These are phyloP conservation scores for Zaprionus taronus DNA, from an alignment of 1,140 invertebrate species.

Conservation along the genomic window DNA sequence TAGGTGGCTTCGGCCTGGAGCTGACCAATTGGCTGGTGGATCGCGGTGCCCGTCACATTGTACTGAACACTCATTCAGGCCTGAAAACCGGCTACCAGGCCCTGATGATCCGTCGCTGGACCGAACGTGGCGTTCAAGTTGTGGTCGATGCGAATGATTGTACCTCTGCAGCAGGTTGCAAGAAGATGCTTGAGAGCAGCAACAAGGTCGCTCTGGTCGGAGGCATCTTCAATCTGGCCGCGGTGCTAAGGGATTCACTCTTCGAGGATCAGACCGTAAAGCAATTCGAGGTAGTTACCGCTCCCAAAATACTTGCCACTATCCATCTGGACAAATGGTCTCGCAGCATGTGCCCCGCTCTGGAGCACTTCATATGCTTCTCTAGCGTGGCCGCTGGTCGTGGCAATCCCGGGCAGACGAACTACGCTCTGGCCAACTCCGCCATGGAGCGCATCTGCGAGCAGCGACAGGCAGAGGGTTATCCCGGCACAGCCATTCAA, in stretches of 20 bases:
- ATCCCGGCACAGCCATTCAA: conserved; percentile 95
- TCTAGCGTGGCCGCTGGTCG: conserved; percentile 97
- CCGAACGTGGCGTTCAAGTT: conserved; percentile 89
- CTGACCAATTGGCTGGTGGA: conserved; percentile 94
- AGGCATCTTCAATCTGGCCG: conserved; percentile 97
- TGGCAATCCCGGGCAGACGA: conserved; percentile 97
- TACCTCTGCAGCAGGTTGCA: conserved; percentile 88
- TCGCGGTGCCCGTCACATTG: conserved; percentile 92
- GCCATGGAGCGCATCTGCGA: conserved; percentile 98
- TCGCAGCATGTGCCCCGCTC: conserved; percentile 89
- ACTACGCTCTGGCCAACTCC: conserved; percentile 98
- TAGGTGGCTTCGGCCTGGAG: conserved; percentile 98
- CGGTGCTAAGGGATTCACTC: conserved; percentile 93
- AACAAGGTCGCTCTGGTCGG: conserved; percentile 92
- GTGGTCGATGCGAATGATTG: conserved; percentile 89
- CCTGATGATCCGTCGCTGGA: conserved; percentile 90
- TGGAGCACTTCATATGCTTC: conserved; percentile 97
- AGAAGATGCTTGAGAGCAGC: conserved; percentile 89
- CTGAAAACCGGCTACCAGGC: conserved; percentile 95
- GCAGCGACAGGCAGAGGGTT: conserved; percentile 90
- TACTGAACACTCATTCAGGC: conserved; percentile 95
- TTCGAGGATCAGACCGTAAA: conserved; percentile 94
- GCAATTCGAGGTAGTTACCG: conserved; percentile 90
- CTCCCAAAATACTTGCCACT: conserved; percentile 93
- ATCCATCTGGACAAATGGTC: conserved; percentile 90